Conservation (phyloP, 2,888 invertebrate species). For the Mythimna ferrago region DNA sequence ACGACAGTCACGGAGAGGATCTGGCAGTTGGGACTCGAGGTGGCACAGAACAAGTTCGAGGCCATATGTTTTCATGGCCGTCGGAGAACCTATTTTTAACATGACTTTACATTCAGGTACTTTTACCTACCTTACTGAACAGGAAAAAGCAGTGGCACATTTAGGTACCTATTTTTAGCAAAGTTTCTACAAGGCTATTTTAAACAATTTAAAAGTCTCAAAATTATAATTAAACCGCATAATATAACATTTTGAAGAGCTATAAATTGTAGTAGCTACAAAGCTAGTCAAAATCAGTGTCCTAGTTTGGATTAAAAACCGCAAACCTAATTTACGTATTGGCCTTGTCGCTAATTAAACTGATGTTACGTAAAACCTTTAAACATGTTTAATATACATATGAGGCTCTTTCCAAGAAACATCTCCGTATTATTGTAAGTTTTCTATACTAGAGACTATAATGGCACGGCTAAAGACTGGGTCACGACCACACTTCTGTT, state of each 20-base stretch:
- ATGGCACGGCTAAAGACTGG: constrained; percentile 31
- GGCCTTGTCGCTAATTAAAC: constrained; percentile 35
- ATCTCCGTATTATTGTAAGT: constrained; percentile 26
- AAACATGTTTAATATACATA: constrained; percentile 11
- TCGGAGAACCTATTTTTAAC: too few relatives aligned
- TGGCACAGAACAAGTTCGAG: too few relatives aligned
- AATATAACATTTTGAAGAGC: constrained; percentile 5
- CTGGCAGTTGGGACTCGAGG: too few relatives aligned
- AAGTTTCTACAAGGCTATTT: constrained; percentile 1
- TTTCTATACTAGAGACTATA: constrained; percentile 23
- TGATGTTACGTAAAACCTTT: constrained; percentile 37
- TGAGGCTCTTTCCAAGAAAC: constrained; percentile 33
- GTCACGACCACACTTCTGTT: constrained; percentile 25
- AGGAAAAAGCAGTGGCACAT: not conserved
- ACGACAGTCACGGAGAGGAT: too few relatives aligned
- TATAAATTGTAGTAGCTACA: constrained; percentile 3
- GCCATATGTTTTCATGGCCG: too few relatives aligned
- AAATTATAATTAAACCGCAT: not conserved
- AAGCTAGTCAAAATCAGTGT: not conserved
- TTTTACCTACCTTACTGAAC: too few relatives aligned
- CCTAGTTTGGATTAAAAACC: constrained; percentile 32
- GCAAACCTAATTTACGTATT: constrained; percentile 24
- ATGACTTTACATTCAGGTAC: too few relatives aligned
- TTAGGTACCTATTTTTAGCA: not conserved
- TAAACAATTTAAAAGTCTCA: not conserved